Evolutionary conservation across 2,797 vertebrate genomes (phyloP), one percentile per base, ranked within the genome.

Genomic region (Petrocephalus sullivani): DNA sequence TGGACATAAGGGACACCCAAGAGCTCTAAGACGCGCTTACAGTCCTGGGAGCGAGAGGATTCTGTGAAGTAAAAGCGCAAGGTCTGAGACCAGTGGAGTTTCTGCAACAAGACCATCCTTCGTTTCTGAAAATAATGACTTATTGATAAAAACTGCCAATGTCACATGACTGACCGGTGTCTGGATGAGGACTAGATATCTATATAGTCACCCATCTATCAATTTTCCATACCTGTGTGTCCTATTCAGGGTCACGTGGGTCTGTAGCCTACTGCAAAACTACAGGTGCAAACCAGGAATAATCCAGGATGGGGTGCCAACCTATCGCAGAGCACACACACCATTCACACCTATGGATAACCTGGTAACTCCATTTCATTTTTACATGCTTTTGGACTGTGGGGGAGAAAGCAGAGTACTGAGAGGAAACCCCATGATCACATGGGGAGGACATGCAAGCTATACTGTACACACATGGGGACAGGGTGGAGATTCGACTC

Each of bases 1-100:
- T 95, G 93, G 87, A 97, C 89, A 37, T 90, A 92, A 0, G 96
- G 97, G 0, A 97, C 95, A 10, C 96, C 97, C 86, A 97, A 90
- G 51, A 93, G 91, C n/a, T 90, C 90, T 83, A 97, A 91, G 46
- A 97, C 94, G 0, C 93, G 92, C 56, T 93, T 61, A 28, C 92
- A 95, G 12, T 97, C 94, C 75, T 85, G 92, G 28, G 91, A 95
- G 71, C 87, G 89, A 16, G 10, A 5, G 28, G 96, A 96, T 33
- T 89, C 96, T 96, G 87, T 87, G 89, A 19, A 33, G 2, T n/a
- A 87, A 49, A 28, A 23, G 21, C 5, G 64, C 5, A 28, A 87
- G 41, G 37, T 16, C 21, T 87, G 16, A 2, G 10, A 64, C 33
- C 28, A 71, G 54, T 28, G 12, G 7, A 86, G 28, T 9, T 41